Base-by-base conservation (phyloP, 2,888 invertebrate genomes). In the Lydus trimaculatus region DNA sequence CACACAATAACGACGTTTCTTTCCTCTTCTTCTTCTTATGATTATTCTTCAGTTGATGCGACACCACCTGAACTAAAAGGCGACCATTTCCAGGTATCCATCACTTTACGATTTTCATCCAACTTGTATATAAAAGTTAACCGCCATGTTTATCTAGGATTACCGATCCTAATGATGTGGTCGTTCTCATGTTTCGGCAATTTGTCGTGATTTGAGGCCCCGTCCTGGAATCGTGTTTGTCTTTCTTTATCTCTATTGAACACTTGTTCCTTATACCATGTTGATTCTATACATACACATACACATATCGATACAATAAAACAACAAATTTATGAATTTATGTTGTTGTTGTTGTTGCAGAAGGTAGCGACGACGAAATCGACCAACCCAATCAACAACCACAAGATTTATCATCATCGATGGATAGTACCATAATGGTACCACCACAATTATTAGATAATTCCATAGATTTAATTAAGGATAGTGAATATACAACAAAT, bases 361-460 rank as follows among this genome's bases (percentile, higher is more conserved):
- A 90, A 85, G 88, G 88, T 78, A 89, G 88, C 81, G 89, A 89
- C 82, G 90, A 90, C 84, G 89, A 89, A 81, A 86, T 87, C 84
- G 88, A 89, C 78, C 82, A 86, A 67, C 77, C 83, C 43, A 75
- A 76, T 13, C 74, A 72, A 48, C 77, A 74, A 58, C 73, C 59
- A 66, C 36, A 36, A 17, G 36, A 36, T 23, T n/a, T 25, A 61
- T 31, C 60, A 28, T 31, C 76, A 67, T 81, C 81, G 60, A 75
- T 78, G 77, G 80, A 82, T 76, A 78, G 72, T 67, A 75, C 76
- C 60, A 82, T 82, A 78, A 80, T 80, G 78, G 77, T 82, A 36
- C 82, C 81, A 23, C 81, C 80, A 23, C 76, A 78, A 58, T 67
- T n/a, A n/a, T n/a, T 67, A 60, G 76, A 77, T 28, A 61, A 43